Evolutionary conservation across 2,113 vertebrate species (phyloP).

Genomic region (Cinclus cinclus): DNA sequence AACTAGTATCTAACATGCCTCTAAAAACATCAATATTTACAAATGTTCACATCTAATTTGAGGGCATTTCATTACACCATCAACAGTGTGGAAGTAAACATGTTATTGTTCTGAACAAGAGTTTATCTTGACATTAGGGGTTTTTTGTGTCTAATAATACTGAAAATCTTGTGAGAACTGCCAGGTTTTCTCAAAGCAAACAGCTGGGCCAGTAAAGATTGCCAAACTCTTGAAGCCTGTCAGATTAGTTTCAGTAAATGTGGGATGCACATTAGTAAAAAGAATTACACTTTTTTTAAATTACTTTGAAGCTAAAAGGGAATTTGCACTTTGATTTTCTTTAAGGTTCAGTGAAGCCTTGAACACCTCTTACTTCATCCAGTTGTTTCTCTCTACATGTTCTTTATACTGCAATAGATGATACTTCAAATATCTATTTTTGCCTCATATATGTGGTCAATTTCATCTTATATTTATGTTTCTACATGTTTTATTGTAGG

Average conservation of each 20-base stretch:
- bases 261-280: background rate
- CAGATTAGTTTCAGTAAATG: background rate
- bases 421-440: background rate
- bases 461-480: background rate
- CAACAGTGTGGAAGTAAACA: background rate
- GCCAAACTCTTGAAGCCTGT: background rate
- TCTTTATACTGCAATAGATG: background rate
- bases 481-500: conserved; percentile 21
- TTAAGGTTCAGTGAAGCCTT: background rate
- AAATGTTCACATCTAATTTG: background rate
- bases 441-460: background rate
- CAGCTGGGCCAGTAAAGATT: background rate
- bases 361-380: background rate
- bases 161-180: background rate
- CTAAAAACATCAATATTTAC: background rate
- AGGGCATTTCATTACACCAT: background rate
- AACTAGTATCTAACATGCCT: background rate
- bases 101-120: background rate
- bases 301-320: background rate
- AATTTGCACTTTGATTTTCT: background rate
- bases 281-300: background rate
- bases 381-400: background rate
- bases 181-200: conserved; percentile 6
- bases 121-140: background rate
- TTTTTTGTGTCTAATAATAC: conserved; percentile 6